Evolutionary conservation across 2,888 invertebrate genomes (phyloP).

Genomic region (Melieria crassipennis): DNA sequence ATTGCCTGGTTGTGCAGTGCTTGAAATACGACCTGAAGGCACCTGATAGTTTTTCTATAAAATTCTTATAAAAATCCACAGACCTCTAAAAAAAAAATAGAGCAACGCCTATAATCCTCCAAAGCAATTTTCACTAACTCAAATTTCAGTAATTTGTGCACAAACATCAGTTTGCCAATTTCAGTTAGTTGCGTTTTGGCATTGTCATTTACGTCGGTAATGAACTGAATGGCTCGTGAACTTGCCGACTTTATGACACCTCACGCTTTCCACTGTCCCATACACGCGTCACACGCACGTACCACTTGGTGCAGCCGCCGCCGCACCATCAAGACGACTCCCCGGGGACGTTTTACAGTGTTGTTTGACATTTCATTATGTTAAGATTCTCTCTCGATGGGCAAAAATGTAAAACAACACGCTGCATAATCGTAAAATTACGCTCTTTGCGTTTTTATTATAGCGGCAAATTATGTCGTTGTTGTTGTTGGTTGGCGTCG

Average conservation of each 20-base stretch:
- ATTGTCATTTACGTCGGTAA: constrained; percentile 11
- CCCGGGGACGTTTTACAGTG: constrained; percentile 44
- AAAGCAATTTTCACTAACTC: too few relatives aligned
- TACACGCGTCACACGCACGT: constrained; percentile 13
- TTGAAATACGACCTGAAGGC: too few relatives aligned
- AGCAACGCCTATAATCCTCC: too few relatives aligned
- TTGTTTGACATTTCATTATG: constrained; percentile 46
- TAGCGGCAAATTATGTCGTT: neutral
- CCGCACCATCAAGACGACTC: constrained; percentile 41
- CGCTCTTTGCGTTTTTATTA: neutral
- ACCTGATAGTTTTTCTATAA: too few relatives aligned
- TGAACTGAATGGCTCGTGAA: constrained; percentile 34
- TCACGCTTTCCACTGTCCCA: constrained; percentile 7
- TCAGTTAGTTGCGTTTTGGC: constrained; percentile 7
- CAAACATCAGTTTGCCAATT: neutral
- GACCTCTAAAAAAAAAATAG: too few relatives aligned
- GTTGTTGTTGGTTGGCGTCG: neutral
- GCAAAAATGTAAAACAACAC: constrained; percentile 37
- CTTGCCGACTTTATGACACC: constrained; percentile 28
- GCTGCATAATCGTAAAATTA: constrained; percentile 33
- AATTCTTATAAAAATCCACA: too few relatives aligned
- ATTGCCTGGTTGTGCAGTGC: too few relatives aligned
- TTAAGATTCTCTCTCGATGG: constrained; percentile 29
- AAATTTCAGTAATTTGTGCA: too few relatives aligned
- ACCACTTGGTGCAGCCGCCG: neutral